phyloP scores from a whole-genome alignment of 1,140 invertebrate species.

The Plectrocnemia conspersa region DNA sequence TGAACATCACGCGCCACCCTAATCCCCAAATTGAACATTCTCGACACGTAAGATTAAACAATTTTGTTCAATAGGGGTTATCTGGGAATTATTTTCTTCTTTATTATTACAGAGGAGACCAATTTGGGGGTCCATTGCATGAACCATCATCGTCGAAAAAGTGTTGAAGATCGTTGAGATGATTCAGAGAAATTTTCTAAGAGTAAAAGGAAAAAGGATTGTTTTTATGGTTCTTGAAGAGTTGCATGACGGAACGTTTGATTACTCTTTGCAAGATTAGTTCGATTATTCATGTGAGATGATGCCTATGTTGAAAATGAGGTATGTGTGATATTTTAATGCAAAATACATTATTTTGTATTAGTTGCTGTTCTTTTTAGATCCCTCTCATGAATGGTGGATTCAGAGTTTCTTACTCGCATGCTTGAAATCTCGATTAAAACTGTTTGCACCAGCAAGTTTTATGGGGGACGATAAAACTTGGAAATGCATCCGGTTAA shows the following conservation, averaged over 20 bases:
- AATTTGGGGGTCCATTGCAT: constrained; percentile 86
- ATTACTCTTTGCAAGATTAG: constrained; percentile 72
- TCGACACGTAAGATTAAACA: too few relatives aligned
- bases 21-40: too few relatives aligned
- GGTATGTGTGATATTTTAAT: constrained; percentile 49
- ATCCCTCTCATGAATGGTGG: constrained; percentile 90
- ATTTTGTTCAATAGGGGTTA: too few relatives aligned
- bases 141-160: constrained; percentile 63
- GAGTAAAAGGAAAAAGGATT: constrained; percentile 70
- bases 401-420: constrained; percentile 88
- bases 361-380: too few relatives aligned
- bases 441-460: constrained; percentile 81
- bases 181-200: constrained; percentile 57
- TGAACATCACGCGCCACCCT: too few relatives aligned
- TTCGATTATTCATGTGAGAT: constrained; percentile 61
- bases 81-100: constrained; percentile 23
- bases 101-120: constrained; percentile 78
- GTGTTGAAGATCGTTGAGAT: constrained; percentile 48
- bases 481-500: constrained; percentile 72
- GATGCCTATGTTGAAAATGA: constrained; percentile 60
- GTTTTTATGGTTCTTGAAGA: constrained; percentile 73
- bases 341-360: too few relatives aligned
- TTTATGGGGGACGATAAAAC: constrained; percentile 84
- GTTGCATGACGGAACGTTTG: constrained; percentile 77
- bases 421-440: constrained; percentile 87